Evolutionary conservation across 2,113 vertebrate species (phyloP).

Genomic region (Sapayoa aenigma): DNA sequence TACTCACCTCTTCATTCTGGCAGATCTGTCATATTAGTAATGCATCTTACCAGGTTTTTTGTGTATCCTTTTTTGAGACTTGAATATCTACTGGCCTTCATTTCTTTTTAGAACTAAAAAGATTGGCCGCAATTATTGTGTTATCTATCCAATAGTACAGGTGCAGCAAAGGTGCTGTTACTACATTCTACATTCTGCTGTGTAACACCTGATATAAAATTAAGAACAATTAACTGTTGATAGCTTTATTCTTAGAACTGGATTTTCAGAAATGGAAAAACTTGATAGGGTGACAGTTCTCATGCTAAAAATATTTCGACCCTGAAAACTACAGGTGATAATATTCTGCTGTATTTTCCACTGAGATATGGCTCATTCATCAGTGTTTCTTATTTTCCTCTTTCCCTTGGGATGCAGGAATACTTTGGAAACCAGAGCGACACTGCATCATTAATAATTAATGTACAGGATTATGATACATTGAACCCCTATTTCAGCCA

Average conservation of each 20-base stretch:
- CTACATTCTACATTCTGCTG: fast-evolving
- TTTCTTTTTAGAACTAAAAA: not conserved
- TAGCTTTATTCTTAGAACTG: not conserved
- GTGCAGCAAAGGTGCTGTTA: not conserved
- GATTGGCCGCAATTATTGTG: not conserved
- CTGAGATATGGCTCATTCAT: not conserved
- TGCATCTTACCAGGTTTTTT: not conserved
- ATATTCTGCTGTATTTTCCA: not conserved
- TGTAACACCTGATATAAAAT: not conserved
- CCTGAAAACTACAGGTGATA: not conserved
- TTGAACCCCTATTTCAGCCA: slow-evolving; percentile 78
- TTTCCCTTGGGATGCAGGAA: slow-evolving; percentile 28
- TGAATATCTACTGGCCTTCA: not conserved
- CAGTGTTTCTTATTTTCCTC: not conserved
- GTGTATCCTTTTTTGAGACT: not conserved
- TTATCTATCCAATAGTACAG: not conserved
- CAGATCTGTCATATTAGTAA: not conserved
- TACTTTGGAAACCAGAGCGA: slow-evolving; percentile 8
- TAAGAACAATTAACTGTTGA: not conserved
- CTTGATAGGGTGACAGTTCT: not conserved
- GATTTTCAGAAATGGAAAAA: not conserved
- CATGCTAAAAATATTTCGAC: not conserved
- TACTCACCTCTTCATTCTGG: not conserved
- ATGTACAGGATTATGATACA: slow-evolving; percentile 76
- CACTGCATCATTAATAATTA: slow-evolving; percentile 32